These are phyloP conservation scores for Drosophila villosipedis DNA, from an alignment of 2,888 invertebrate genomes.

Conservation along the genomic window DNA sequence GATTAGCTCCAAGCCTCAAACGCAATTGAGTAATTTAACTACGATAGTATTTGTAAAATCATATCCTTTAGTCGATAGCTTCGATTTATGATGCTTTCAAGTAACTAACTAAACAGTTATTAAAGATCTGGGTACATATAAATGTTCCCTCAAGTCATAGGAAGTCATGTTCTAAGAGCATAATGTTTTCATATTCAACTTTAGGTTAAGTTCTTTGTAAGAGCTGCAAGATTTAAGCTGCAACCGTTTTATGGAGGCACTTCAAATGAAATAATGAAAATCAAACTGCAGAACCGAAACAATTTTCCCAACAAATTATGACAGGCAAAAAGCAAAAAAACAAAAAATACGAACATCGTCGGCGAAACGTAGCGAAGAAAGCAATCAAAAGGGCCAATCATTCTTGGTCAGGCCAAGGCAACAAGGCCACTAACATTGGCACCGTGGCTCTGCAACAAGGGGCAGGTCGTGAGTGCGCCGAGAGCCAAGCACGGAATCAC, in stretches of 20 bases:
- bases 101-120: neutral
- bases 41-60: neutral
- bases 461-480: slow-evolving; percentile 59
- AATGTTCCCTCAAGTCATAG: neutral
- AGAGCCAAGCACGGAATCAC: slow-evolving; percentile 49
- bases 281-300: slow-evolving; percentile 57
- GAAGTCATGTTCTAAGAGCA: neutral
- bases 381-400: slow-evolving; percentile 65
- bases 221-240: slow-evolving; percentile 10
- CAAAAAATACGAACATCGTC: slow-evolving; percentile 11
- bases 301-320: slow-evolving; percentile 67
- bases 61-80: neutral
- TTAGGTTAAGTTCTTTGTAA: neutral
- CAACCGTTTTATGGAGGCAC: slow-evolving; percentile 33
- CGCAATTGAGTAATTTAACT: neutral
- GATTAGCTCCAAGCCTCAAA: neutral
- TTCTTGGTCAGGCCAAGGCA: slow-evolving; percentile 34
- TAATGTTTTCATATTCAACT: neutral
- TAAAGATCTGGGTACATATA: neutral
- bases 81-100: neutral
- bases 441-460: slow-evolving; percentile 17
- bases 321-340: slow-evolving; percentile 16
- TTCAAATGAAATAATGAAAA: slow-evolving; percentile 47
- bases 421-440: slow-evolving; percentile 10
- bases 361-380: slow-evolving; percentile 45